phyloP scores from a whole-genome alignment of 2,113 vertebrate species.

The Monopterus albus region DNA sequence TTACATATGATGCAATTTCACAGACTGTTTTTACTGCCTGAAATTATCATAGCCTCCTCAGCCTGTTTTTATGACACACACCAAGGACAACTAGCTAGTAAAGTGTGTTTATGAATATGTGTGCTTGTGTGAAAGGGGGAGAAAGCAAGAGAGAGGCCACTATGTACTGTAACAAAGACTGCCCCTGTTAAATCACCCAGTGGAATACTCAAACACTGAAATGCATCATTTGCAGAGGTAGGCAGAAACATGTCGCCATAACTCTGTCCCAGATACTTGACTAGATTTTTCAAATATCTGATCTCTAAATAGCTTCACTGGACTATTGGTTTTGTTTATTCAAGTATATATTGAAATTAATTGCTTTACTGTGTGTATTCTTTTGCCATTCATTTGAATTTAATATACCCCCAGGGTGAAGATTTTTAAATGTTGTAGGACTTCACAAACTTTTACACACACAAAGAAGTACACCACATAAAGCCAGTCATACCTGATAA shows the following conservation, averaged over 20 bases:
- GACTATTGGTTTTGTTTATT: constrained; percentile 23
- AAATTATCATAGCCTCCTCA: constrained; percentile 64
- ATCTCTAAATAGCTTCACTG: constrained; percentile 50
- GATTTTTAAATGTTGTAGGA: neutral
- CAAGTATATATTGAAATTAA: constrained; percentile 33
- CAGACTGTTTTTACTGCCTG: constrained; percentile 72
- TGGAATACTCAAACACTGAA: constrained; percentile 69
- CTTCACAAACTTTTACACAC: no score
- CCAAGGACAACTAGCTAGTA: constrained; percentile 74
- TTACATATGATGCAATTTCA: constrained; percentile 62
- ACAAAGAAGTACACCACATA: neutral
- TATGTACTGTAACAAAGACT: constrained; percentile 49
- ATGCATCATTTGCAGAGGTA: constrained; percentile 63
- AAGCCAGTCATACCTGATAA: no score
- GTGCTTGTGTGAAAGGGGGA: constrained; percentile 25
- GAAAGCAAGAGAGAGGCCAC: constrained; percentile 25
- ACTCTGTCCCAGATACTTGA: constrained; percentile 53
- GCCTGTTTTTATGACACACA: constrained; percentile 70
- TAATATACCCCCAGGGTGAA: neutral
- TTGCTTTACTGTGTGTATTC: neutral
- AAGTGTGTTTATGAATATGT: constrained; percentile 63
- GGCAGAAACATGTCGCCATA: constrained; percentile 42
- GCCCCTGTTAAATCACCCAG: constrained; percentile 65
- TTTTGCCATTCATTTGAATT: neutral
- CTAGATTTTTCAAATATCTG: constrained; percentile 60